phyloP scores from a whole-genome alignment of 2,888 invertebrate genomes.

The Oligia fasciuncula region DNA sequence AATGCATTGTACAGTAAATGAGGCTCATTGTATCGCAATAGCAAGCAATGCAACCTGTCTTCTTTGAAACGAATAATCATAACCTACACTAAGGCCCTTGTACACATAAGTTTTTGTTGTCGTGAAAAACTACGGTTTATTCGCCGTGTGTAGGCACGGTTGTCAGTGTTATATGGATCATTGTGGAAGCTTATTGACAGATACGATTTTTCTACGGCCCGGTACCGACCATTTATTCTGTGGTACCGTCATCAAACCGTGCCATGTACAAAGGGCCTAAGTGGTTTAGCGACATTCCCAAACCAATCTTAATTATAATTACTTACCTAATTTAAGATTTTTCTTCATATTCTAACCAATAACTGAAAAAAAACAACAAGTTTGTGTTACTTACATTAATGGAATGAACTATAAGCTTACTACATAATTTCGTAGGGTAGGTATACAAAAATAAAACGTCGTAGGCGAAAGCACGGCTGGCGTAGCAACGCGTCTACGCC shows the following conservation, averaged over 20 bases:
- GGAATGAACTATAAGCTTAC: background rate
- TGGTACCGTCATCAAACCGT: background rate
- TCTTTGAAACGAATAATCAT: background rate
- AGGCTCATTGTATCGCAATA: background rate
- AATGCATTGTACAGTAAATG: conserved; percentile 13
- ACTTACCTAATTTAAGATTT: background rate
- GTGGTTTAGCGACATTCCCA: background rate
- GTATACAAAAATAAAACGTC: background rate
- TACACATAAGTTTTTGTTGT: background rate
- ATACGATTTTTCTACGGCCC: background rate
- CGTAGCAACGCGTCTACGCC: background rate
- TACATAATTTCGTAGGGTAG: background rate
- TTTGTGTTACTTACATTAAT: background rate
- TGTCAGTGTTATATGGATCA: background rate
- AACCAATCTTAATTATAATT: background rate
- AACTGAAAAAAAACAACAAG: background rate
- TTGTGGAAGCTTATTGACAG: background rate
- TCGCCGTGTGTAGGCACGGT: background rate
- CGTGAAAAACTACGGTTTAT: background rate
- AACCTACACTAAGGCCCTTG: background rate
- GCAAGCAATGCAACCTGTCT: background rate
- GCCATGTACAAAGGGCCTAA: background rate
- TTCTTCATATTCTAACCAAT: background rate
- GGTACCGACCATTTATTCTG: background rate
- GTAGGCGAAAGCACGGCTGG: background rate